phyloP scores from a whole-genome alignment of 23 tunicate genomes.

The Aplidium turbinatum region DNA sequence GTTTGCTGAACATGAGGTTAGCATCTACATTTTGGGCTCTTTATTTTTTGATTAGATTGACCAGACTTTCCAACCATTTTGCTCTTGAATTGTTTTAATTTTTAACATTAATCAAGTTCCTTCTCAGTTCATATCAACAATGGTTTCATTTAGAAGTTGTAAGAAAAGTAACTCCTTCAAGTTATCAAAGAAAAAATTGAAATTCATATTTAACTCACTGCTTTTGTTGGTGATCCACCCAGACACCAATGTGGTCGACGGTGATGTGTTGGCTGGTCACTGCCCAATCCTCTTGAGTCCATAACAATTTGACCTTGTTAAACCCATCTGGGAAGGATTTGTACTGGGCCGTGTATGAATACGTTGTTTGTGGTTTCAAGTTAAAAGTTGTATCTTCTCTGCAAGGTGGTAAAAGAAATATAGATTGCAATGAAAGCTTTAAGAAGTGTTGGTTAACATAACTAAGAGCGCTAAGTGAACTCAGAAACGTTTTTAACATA shows the following conservation, averaged over 20 bases:
- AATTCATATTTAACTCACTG: constrained; percentile 72
- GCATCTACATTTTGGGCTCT: no score
- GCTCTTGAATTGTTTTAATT: no score
- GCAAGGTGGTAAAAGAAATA: no score
- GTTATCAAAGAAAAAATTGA: no score
- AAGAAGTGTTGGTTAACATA: constrained; percentile 1
- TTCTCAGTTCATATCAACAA: no score
- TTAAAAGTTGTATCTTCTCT: constrained; percentile 28
- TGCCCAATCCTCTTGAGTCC: constrained; percentile 74
- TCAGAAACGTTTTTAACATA: background rate
- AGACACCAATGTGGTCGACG: constrained; percentile 42
- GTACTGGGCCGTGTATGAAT: constrained; percentile 55
- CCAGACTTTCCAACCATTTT: no score
- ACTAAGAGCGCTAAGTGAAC: background rate
- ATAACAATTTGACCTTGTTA: constrained; percentile 61
- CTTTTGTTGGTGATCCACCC: constrained; percentile 45
- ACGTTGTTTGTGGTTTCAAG: constrained; percentile 48
- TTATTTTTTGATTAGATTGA: no score
- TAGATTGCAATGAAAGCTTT: background rate
- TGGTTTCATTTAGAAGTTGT: no score
- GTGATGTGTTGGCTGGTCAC: constrained; percentile 44
- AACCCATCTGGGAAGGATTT: constrained; percentile 49
- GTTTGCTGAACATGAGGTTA: no score
- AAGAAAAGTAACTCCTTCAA: no score
- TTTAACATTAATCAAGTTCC: no score